These are phyloP conservation scores for Salvelinus fontinalis DNA, from an alignment of 2,113 vertebrate genomes.

Conservation along the genomic window DNA sequence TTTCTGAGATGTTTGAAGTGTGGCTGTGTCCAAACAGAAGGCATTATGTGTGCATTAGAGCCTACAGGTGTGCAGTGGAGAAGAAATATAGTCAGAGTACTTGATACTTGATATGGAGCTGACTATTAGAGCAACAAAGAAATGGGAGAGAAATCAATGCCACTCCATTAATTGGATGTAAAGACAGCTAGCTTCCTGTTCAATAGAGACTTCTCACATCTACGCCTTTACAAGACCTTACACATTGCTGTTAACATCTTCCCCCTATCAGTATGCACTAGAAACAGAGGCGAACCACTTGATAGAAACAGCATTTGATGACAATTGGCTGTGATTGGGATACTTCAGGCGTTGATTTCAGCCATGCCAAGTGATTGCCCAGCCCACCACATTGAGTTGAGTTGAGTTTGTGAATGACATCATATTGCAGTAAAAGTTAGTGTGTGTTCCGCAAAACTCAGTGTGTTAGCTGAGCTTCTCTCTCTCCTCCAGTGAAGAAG, in stretches of 20 bases:
- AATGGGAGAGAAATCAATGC: neutral
- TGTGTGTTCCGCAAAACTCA: neutral
- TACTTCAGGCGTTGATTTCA: neutral
- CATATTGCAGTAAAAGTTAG: neutral
- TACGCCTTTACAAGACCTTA: neutral
- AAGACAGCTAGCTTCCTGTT: neutral
- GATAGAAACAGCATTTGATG: neutral
- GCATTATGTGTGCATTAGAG: neutral
- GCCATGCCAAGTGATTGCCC: neutral
- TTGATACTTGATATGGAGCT: neutral
- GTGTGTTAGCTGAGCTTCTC: neutral
- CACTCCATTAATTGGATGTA: neutral
- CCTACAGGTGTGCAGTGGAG: neutral
- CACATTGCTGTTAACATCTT: neutral
- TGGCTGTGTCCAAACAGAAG: neutral
- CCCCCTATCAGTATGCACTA: neutral
- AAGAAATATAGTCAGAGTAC: neutral
- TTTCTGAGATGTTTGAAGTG: neutral
- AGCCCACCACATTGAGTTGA: neutral
- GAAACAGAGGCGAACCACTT: neutral
- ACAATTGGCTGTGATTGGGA: neutral
- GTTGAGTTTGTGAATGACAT: neutral
- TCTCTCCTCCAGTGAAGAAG: constrained; percentile 14
- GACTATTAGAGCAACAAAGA: neutral
- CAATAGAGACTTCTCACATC: neutral